Conservation (phyloP, 1,140 invertebrate species). For the Lasaia peninsularis region DNA sequence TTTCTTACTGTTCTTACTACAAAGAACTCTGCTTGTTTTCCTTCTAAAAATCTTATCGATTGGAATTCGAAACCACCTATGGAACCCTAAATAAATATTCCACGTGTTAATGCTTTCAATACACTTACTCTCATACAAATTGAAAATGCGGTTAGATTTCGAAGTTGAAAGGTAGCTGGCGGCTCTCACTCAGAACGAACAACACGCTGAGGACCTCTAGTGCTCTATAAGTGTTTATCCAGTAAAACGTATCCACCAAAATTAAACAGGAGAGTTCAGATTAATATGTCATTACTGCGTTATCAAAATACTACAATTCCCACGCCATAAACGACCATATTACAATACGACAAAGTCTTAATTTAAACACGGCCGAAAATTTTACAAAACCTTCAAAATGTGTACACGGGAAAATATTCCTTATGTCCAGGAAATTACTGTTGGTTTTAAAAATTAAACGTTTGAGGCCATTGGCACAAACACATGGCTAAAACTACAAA, state of each 20-base stretch:
- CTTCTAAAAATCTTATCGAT: no score
- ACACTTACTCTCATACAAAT: no score
- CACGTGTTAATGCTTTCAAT: no score
- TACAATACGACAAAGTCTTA: slow-evolving; percentile 13
- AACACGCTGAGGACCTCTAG: not conserved
- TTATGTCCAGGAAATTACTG: slow-evolving; percentile 19
- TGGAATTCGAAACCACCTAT: no score
- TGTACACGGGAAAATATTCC: slow-evolving; percentile 10
- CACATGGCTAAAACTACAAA: slow-evolving; percentile 57
- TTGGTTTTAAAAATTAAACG: slow-evolving; percentile 32
- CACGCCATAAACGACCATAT: slow-evolving; percentile 21
- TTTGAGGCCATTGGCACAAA: slow-evolving; percentile 55
- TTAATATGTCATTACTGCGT: slow-evolving; percentile 44
- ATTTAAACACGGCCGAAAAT: slow-evolving; percentile 19
- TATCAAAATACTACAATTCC: slow-evolving; percentile 28
- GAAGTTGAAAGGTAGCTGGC: not conserved
- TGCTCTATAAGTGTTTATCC: slow-evolving; percentile 20
- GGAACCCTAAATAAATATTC: no score
- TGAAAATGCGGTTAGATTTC: not conserved
- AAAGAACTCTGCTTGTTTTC: no score
- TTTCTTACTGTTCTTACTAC: no score
- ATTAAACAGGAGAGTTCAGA: slow-evolving; percentile 36
- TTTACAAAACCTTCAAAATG: slow-evolving; percentile 31
- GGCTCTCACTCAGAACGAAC: not conserved
- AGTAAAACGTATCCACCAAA: slow-evolving; percentile 30